Percentiles rank a stretch among this genome's conserved stretches.
Evolutionary conservation across 2,113 vertebrate genomes (phyloP).

Genomic region (Aspiorhynchus laticeps): DNA sequence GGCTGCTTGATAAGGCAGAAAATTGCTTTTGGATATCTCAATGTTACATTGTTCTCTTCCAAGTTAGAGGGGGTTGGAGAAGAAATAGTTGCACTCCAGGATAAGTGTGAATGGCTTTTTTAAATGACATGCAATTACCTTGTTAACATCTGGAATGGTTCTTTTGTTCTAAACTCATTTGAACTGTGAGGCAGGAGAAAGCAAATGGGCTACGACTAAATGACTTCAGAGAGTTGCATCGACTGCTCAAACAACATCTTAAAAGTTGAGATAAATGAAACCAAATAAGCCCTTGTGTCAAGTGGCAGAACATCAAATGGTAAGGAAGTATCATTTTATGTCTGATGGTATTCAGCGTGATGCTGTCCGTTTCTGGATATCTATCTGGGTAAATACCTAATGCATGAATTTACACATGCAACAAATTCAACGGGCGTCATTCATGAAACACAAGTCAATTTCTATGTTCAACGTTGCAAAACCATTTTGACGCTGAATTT

Average conservation of each 20-base stretch:
- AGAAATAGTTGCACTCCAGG: constrained; percentile 28
- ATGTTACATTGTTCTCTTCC: constrained; percentile 25
- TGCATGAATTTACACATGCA: neutral
- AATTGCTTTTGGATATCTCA: constrained; percentile 54
- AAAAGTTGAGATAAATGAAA: constrained; percentile 46
- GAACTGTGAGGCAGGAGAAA: constrained; percentile 33
- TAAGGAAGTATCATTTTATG: neutral
- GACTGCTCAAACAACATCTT: constrained; percentile 37
- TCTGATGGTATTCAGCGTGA: neutral
- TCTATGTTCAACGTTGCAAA: neutral
- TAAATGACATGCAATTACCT: constrained; percentile 55
- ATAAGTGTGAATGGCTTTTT: constrained; percentile 51
- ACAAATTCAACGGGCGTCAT: neutral
- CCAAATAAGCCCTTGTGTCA: constrained; percentile 8
- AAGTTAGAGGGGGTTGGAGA: constrained; percentile 15
- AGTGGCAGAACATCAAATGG: neutral
- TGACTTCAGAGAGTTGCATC: constrained; percentile 42
- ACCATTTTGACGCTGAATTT: neutral
- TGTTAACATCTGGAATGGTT: constrained; percentile 52
- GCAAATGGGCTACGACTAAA: constrained; percentile 37
- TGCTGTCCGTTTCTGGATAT: neutral
- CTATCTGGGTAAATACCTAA: constrained; percentile 14
- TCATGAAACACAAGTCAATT: neutral
- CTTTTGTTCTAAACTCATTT: constrained; percentile 49
- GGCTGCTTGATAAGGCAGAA: constrained; percentile 56